phyloP scores from a whole-genome alignment of 1,140 invertebrate species.

The Copidosoma floridanum region DNA sequence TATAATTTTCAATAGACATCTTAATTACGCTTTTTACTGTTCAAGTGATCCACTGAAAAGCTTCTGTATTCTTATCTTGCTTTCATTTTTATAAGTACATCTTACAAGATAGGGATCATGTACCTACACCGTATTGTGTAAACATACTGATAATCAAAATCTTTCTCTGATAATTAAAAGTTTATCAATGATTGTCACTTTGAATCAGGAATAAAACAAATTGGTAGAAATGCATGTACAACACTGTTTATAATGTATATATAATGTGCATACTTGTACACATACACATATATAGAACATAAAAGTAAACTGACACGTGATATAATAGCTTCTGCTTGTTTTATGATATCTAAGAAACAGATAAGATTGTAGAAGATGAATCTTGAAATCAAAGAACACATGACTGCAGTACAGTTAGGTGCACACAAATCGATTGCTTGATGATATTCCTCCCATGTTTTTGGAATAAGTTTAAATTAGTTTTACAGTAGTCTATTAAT shows the following conservation, averaged over 20 bases:
- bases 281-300: no score
- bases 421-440: neutral
- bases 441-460: conserved; percentile 3
- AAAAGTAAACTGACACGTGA: neutral
- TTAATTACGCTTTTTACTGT: no score
- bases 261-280: no score
- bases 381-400: neutral
- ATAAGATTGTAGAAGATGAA: conserved; percentile 21
- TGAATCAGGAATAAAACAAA: no score
- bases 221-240: no score
- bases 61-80: no score
- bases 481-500: no score
- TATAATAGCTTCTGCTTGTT: conserved; percentile 9
- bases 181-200: no score
- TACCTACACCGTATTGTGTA: conserved; percentile 5
- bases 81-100: neutral
- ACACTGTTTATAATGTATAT: no score
- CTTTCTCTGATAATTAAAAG: no score
- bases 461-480: neutral
- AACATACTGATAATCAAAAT: conserved; percentile 11
- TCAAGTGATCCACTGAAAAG: no score
- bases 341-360: conserved; percentile 12
- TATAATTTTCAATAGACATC: no score
- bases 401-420: conserved; percentile 1
- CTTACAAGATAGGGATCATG: conserved; percentile 24